Percentiles rank a stretch among this genome's conserved stretches.
Conservation (phyloP, 1,140 invertebrate genomes). For the Rhysida immarginata region DNA sequence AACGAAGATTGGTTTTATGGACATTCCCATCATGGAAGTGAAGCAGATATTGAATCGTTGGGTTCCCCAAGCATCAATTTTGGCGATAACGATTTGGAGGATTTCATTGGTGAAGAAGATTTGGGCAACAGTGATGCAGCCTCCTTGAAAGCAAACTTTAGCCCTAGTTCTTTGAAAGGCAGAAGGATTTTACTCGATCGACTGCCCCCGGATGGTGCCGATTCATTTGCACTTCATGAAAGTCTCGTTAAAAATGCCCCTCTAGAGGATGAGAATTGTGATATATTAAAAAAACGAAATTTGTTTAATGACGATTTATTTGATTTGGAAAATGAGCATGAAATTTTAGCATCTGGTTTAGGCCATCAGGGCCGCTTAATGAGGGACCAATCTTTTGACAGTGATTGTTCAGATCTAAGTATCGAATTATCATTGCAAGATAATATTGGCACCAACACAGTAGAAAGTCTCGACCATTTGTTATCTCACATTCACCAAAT, state of each 20-base stretch:
- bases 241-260: no score
- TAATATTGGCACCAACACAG: slow-evolving; percentile 11
- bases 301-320: no score
- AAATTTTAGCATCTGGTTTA: neutral
- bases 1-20: neutral
- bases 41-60: neutral
- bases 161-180: neutral
- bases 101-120: neutral
- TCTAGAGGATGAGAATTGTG: no score
- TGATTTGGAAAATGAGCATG: no score
- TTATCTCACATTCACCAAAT: slow-evolving; percentile 22
- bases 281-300: no score
- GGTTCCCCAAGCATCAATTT: neutral
- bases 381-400: slow-evolving; percentile 21
- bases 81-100: neutral
- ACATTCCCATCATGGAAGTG: neutral
- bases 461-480: slow-evolving; percentile 19
- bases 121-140: neutral
- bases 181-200: neutral
- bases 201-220: slow-evolving; percentile 1
- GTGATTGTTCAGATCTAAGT: slow-evolving; percentile 22
- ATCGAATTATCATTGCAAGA: slow-evolving; percentile 18
- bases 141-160: slow-evolving; percentile 1
- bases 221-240: neutral
- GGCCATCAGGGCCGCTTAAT: slow-evolving; percentile 3